phyloP scores from a whole-genome alignment of 2,888 invertebrate species.

The Stenotaenia linearis region DNA sequence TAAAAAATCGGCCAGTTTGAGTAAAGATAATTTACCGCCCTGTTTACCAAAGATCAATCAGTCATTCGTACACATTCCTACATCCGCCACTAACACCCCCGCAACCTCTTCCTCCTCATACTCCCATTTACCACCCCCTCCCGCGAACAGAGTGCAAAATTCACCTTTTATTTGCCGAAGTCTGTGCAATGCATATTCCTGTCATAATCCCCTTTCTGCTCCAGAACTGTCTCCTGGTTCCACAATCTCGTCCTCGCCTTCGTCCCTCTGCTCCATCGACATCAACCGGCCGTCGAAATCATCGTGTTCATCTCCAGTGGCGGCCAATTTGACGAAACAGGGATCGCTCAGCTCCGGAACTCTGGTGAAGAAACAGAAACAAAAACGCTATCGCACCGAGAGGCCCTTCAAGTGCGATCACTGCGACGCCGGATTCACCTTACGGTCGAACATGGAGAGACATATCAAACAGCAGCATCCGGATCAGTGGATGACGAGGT shows the following conservation, averaged over 20 bases:
- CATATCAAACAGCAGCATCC: conserved; percentile 93
- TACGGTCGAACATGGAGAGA: conserved; percentile 86
- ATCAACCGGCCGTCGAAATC: background rate
- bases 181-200: background rate
- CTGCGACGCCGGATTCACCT: conserved; percentile 81
- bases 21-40: conserved; percentile 26
- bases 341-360: background rate
- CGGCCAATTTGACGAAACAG: conserved; percentile 4
- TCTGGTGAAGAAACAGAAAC: conserved; percentile 77
- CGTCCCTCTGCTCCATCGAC: background rate
- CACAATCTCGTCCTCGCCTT: background rate
- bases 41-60: conserved; percentile 34
- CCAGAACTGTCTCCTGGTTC: background rate
- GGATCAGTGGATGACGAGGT: conserved; percentile 76
- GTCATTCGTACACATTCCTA: conserved; percentile 17
- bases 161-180: conserved; percentile 29
- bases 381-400: conserved; percentile 81
- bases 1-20: conserved; percentile 52
- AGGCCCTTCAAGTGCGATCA: conserved; percentile 85
- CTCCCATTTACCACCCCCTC: background rate
- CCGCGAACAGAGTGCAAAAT: conserved; percentile 3
- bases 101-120: conserved; percentile 5
- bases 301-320: background rate
- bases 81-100: conserved; percentile 33
- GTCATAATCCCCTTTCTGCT: background rate